A percentile compares a stretch with the other conserved stretches of the same genome.
Evolutionary conservation across 2,888 invertebrate species (phyloP).

Genomic region (Aphidius colemani): DNA sequence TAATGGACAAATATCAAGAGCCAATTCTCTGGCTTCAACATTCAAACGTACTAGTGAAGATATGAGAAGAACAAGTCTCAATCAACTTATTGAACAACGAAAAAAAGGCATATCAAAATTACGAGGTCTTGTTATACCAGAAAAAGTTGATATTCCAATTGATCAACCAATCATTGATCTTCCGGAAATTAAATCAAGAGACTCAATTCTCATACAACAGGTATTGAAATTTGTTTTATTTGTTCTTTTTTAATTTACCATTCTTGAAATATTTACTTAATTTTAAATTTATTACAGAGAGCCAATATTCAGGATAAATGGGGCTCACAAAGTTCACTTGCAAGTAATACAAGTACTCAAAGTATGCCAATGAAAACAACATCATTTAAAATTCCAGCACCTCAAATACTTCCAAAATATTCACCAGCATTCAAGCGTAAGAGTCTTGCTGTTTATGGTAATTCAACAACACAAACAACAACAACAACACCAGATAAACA

Average conservation of each 20-base stretch:
- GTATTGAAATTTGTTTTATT: constrained; percentile 32
- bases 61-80: constrained; percentile 70
- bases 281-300: constrained; percentile 40
- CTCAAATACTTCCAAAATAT: constrained; percentile 73
- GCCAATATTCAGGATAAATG: constrained; percentile 53
- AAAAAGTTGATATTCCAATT: constrained; percentile 64
- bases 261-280: neutral
- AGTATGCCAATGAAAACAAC: constrained; percentile 47
- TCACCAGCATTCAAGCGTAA: constrained; percentile 82
- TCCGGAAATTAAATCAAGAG: constrained; percentile 81
- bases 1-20: constrained; percentile 45
- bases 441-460: constrained; percentile 69
- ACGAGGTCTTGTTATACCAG: constrained; percentile 87
- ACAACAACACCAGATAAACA: constrained; percentile 28
- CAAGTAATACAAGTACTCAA: constrained; percentile 50
- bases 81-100: constrained; percentile 79
- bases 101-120: constrained; percentile 82
- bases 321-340: constrained; percentile 54
- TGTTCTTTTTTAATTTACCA: neutral
- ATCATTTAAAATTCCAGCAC: constrained; percentile 55
- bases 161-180: constrained; percentile 72
- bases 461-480: constrained; percentile 41
- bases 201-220: constrained; percentile 60
- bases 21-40: constrained; percentile 52
- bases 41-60: constrained; percentile 53